These are phyloP conservation scores for Apotomis betuletana DNA, from an alignment of 2,888 invertebrate species.

Conservation along the genomic window DNA sequence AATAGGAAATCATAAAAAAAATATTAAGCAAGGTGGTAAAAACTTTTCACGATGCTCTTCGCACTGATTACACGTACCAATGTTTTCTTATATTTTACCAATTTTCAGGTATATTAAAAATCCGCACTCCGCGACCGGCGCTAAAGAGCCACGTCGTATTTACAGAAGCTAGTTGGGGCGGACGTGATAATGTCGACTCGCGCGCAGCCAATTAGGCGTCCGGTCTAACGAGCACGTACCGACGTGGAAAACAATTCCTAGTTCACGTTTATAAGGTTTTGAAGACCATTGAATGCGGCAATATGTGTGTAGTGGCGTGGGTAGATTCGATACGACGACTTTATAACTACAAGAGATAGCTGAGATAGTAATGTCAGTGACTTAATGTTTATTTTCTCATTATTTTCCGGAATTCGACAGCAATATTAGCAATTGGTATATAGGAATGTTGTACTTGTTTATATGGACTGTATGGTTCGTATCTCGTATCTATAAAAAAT, in stretches of 20 bases:
- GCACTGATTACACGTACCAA: too few species aligned
- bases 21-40: too few species aligned
- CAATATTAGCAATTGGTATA: too few species aligned
- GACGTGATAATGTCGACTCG: slow-evolving; percentile 42
- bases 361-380: too few species aligned
- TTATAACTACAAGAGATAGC: background rate
- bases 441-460: too few species aligned
- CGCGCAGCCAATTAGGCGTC: slow-evolving; percentile 44
- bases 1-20: too few species aligned
- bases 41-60: too few species aligned
- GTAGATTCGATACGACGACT: background rate
- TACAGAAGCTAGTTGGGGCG: slow-evolving; percentile 39
- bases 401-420: too few species aligned
- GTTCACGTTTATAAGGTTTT: slow-evolving; percentile 26
- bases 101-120: slow-evolving; percentile 32
- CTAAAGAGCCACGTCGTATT: slow-evolving; percentile 40
- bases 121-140: slow-evolving; percentile 37
- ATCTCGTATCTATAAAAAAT: too few species aligned
- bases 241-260: slow-evolving; percentile 33
- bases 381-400: too few species aligned
- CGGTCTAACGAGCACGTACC: slow-evolving; percentile 41
- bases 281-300: slow-evolving; percentile 9
- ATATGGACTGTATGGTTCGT: too few species aligned
- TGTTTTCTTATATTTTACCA: background rate
- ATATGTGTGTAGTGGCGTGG: slow-evolving; percentile 11